Conservation (phyloP, 92 coral and sea anemone genomes). For the Ricordea florida region DNA sequence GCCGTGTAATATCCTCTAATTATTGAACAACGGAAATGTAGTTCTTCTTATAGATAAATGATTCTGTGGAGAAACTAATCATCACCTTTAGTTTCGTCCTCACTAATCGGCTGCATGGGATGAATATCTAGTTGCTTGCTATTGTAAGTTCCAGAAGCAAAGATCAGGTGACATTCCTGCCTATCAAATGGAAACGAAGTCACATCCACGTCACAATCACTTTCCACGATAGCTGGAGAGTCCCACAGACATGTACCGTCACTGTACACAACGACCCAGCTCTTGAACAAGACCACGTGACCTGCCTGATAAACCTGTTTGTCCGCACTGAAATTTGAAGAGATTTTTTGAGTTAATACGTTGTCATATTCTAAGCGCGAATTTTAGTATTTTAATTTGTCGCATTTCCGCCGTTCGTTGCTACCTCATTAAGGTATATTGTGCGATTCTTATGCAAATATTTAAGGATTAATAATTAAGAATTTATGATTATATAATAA, state of each 20-base stretch:
- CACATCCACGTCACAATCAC: slow-evolving; percentile 35
- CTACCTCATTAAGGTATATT: too few relatives aligned
- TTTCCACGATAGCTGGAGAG: slow-evolving; percentile 32
- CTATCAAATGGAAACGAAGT: slow-evolving; percentile 42
- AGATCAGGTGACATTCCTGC: slow-evolving; percentile 28
- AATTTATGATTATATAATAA: too few relatives aligned
- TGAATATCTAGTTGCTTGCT: slow-evolving; percentile 17
- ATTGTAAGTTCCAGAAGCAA: slow-evolving; percentile 50
- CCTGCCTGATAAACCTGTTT: slow-evolving; percentile 28
- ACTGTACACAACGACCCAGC: slow-evolving; percentile 47
- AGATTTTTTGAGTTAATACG: too few relatives aligned
- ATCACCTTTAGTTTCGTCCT: neutral
- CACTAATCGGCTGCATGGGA: neutral
- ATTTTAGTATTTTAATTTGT: too few relatives aligned
- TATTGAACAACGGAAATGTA: too few relatives aligned
- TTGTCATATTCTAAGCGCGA: too few relatives aligned
- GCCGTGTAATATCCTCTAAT: too few relatives aligned
- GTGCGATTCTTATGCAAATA: too few relatives aligned
- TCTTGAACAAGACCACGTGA: slow-evolving; percentile 30
- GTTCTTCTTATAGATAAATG: too few relatives aligned
- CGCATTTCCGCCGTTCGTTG: too few relatives aligned
- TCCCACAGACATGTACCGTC: slow-evolving; percentile 49
- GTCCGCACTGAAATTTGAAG: neutral
- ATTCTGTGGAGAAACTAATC: too few relatives aligned
- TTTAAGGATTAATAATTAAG: too few relatives aligned